Percentiles rank a stretch among this genome's conserved stretches.
These are phyloP conservation scores for Malacoraja senta DNA, from an alignment of 2,797 vertebrate genomes.

Conservation along the genomic window DNA sequence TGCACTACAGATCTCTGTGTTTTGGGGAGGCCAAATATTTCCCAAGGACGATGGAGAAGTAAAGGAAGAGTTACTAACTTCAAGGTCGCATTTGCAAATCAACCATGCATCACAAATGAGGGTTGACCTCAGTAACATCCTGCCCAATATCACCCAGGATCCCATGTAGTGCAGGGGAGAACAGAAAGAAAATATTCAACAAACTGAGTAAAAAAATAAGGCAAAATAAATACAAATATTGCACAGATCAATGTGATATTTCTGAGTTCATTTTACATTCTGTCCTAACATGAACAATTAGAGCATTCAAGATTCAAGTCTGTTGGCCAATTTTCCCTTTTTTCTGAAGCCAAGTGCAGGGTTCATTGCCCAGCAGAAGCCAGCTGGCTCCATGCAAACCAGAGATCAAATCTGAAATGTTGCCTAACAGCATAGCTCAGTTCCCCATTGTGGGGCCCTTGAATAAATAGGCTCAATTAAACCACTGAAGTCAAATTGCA, in stretches of 20 bases:
- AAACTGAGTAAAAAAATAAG: neutral
- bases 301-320: neutral
- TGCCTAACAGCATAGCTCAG: neutral
- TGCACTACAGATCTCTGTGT: no score
- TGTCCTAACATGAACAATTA: neutral
- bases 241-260: neutral
- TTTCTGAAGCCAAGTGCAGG: neutral
- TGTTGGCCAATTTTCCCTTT: neutral
- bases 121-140: neutral
- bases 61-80: neutral
- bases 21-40: no score
- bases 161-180: no score
- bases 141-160: no score
- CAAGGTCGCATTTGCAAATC: neutral
- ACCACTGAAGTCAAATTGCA: neutral
- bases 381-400: neutral
- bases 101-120: neutral
- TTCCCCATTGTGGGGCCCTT: neutral
- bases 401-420: neutral
- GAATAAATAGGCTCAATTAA: neutral
- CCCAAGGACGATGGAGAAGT: neutral
- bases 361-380: neutral
- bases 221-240: neutral
- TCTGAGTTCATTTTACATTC: neutral
- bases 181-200: neutral